Percentiles rank a stretch among this genome's conserved stretches.
phyloP scores from a whole-genome alignment of 2,113 vertebrate species.

The Crotophaga sulcirostris region DNA sequence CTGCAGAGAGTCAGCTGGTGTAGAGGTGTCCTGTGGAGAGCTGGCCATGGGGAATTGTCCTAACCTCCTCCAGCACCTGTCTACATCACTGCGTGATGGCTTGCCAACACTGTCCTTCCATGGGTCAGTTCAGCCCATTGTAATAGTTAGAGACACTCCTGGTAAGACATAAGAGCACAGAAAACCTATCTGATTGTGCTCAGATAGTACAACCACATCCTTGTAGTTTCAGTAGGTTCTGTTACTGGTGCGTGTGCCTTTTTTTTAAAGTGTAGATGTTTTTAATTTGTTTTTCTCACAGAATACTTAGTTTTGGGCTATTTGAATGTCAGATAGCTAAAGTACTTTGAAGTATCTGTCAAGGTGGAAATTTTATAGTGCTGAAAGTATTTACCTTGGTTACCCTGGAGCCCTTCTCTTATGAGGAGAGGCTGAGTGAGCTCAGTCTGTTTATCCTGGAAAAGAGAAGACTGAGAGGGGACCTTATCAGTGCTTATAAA shows the following conservation, averaged over 20 bases:
- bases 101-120: neutral
- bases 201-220: neutral
- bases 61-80: neutral
- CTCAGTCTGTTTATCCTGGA: too few relatives aligned
- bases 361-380: neutral
- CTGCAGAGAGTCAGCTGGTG: too few relatives aligned
- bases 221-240: neutral
- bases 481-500: too few relatives aligned
- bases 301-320: neutral
- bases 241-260: neutral
- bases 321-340: neutral
- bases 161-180: neutral
- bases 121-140: neutral
- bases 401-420: too few relatives aligned
- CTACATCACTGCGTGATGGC: neutral
- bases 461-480: too few relatives aligned
- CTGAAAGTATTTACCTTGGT: neutral
- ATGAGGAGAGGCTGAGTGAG: too few relatives aligned
- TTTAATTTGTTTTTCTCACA: neutral
- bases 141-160: neutral
- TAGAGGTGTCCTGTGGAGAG: too few relatives aligned
- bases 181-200: neutral
- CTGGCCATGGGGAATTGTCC: too few relatives aligned
- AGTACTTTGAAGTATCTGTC: neutral
- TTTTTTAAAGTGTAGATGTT: neutral